A percentile compares a stretch with the other conserved stretches of the same genome.
Evolutionary conservation across 2,888 invertebrate genomes (phyloP).

Genomic region (Halocaridina rubra): DNA sequence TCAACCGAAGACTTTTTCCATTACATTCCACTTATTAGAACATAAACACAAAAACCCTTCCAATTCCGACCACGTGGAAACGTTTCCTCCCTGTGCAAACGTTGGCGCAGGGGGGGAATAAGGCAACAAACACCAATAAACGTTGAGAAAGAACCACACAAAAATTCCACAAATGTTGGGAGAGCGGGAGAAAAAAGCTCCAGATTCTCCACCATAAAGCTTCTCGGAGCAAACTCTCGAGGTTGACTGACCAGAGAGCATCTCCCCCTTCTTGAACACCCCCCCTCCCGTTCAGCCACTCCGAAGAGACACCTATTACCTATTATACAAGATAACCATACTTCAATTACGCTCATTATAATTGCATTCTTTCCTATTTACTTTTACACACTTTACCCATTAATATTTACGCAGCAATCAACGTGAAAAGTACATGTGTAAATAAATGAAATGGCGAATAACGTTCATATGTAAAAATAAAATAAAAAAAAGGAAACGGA

Average conservation of each 20-base stretch:
- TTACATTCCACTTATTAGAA: too few species aligned
- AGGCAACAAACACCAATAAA: not conserved
- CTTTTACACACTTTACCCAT: too few species aligned
- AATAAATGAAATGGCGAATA: not conserved
- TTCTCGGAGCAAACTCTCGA: constrained; percentile 28
- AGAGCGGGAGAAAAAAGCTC: constrained; percentile 40
- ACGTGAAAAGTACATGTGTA: too few species aligned
- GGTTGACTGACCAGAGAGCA: constrained; percentile 63
- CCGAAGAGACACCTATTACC: constrained; percentile 53
- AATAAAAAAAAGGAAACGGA: constrained; percentile 57
- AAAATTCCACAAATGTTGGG: not conserved
- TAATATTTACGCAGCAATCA: too few species aligned
- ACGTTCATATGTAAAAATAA: constrained; percentile 2
- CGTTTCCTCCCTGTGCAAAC: too few species aligned
- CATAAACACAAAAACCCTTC: too few species aligned
- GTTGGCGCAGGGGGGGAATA: not conserved
- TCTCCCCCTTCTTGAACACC: constrained; percentile 33
- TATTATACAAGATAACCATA: constrained; percentile 37
- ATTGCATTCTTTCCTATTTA: too few species aligned
- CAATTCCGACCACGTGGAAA: too few species aligned
- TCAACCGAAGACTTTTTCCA: too few species aligned
- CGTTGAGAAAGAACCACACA: constrained; percentile 8
- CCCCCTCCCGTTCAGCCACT: constrained; percentile 27
- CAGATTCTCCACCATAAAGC: constrained; percentile 51
- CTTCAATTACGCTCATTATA: not conserved